Evolutionary conservation across 2,888 invertebrate genomes (phyloP).

Genomic region (Acanthoscelides obtectus): DNA sequence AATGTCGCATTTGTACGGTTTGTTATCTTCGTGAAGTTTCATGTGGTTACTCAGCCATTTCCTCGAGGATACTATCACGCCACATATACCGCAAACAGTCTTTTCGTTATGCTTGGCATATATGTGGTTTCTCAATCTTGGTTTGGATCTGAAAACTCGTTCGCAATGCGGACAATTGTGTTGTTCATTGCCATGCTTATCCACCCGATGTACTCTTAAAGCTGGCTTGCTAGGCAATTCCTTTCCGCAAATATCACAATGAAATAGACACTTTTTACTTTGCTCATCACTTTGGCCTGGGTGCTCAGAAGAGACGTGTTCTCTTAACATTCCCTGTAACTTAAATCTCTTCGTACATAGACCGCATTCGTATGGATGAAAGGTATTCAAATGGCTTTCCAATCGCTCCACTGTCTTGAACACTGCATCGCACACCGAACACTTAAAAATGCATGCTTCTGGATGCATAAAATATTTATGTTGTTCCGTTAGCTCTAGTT

Average conservation of each 20-base stretch:
- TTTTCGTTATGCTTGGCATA: no score
- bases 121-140: neutral
- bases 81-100: neutral
- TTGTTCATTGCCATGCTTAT: neutral
- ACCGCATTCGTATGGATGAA: neutral
- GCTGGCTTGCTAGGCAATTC: no score
- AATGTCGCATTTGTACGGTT: constrained; percentile 29
- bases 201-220: no score
- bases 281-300: no score
- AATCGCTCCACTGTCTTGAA: neutral
- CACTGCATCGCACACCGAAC: neutral
- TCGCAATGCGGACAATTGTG: neutral
- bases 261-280: no score
- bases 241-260: no score
- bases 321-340: no score
- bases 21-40: constrained; percentile 32
- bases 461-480: neutral
- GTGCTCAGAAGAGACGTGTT: no score
- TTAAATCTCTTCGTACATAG: no score
- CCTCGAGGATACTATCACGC: neutral
- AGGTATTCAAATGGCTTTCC: neutral
- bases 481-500: neutral
- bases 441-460: neutral
- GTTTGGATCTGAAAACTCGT: neutral
- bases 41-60: neutral